Conservation (phyloP, 2,797 vertebrate genomes). For the Okamejei kenojei region DNA sequence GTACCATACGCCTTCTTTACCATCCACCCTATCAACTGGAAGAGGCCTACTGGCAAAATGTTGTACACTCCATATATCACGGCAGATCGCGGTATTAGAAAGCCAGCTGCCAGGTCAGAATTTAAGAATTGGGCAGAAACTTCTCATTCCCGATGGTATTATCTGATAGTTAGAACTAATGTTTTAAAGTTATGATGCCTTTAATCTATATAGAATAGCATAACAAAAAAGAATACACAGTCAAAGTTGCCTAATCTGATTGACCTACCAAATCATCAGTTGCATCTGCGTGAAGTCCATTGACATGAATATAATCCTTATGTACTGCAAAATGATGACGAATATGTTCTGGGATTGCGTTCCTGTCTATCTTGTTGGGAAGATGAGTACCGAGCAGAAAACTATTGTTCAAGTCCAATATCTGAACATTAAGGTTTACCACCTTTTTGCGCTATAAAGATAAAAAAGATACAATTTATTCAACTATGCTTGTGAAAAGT, state of each 20-base stretch:
- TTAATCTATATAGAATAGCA: background rate
- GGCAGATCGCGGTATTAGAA: too few species aligned
- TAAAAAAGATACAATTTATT: slow-evolving; percentile 13
- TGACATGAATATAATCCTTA: slow-evolving; percentile 70
- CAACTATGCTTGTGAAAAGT: background rate
- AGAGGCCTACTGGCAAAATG: too few species aligned
- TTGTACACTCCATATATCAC: too few species aligned
- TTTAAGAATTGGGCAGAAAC: too few species aligned
- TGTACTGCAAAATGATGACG: slow-evolving; percentile 67
- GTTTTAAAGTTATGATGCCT: background rate
- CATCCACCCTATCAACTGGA: too few species aligned
- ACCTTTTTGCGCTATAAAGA: slow-evolving; percentile 73
- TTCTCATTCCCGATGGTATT: background rate
- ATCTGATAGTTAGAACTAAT: background rate
- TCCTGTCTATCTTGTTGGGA: slow-evolving; percentile 78
- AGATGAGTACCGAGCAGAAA: slow-evolving; percentile 77
- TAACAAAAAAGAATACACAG: background rate
- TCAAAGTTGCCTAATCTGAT: background rate
- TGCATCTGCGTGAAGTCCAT: slow-evolving; percentile 78
- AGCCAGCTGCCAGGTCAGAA: too few species aligned
- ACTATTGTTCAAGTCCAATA: slow-evolving; percentile 80
- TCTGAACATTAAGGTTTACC: slow-evolving; percentile 78
- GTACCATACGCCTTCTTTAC: too few species aligned
- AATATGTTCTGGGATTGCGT: slow-evolving; percentile 73
- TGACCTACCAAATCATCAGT: slow-evolving; percentile 75